phyloP scores from a whole-genome alignment of 2,888 invertebrate genomes.

The Epinotia nisella region DNA sequence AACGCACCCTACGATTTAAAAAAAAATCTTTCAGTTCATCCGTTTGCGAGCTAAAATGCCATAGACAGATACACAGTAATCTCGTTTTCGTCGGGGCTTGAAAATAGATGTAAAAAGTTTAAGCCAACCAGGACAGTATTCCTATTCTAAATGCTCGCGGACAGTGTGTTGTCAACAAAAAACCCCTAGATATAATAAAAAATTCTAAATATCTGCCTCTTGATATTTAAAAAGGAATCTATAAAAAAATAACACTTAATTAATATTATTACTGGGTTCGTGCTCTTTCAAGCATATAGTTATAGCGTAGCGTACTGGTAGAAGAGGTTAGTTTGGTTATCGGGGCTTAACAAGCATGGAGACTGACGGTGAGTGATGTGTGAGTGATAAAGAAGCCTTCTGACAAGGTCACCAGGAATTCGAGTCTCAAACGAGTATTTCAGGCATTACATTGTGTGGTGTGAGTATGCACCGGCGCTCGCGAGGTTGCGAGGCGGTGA shows the following conservation, averaged over 20 bases:
- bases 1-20: too few relatives aligned
- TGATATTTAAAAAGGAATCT: not conserved
- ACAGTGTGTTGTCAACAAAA: not conserved
- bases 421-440: not conserved
- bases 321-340: slow-evolving; percentile 1
- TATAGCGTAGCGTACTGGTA: not conserved
- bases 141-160: too few relatives aligned
- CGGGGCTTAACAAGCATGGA: slow-evolving; percentile 4
- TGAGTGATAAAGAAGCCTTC: not conserved
- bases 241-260: slow-evolving; percentile 4
- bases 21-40: too few relatives aligned
- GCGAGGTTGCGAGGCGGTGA: too few relatives aligned
- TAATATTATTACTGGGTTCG: slow-evolving; percentile 6
- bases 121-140: too few relatives aligned
- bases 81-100: too few relatives aligned
- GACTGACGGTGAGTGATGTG: slow-evolving; percentile 1
- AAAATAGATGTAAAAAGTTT: too few relatives aligned
- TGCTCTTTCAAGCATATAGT: slow-evolving; percentile 5
- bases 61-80: too few relatives aligned
- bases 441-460: slow-evolving; percentile 15
- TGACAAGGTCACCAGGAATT: not conserved
- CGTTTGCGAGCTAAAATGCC: too few relatives aligned
- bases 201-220: not conserved
- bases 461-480: too few relatives aligned
- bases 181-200: not conserved